phyloP scores from a whole-genome alignment of 2,113 vertebrate species.

The Serilophus lunatus region DNA sequence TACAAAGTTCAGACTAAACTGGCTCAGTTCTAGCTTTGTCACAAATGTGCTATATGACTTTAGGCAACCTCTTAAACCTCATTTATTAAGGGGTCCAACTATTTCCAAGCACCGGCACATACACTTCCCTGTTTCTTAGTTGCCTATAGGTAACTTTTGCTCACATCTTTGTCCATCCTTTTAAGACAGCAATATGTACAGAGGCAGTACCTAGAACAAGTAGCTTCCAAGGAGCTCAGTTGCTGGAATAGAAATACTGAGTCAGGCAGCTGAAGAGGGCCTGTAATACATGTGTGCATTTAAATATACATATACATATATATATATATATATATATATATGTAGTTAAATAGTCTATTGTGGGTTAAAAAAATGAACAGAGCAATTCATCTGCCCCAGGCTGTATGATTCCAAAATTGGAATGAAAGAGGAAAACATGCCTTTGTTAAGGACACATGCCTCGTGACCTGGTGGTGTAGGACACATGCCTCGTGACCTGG shows the following conservation, averaged over 20 bases:
- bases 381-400: background rate
- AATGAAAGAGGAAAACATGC: background rate
- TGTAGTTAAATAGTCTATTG: background rate
- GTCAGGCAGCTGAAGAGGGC: background rate
- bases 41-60: background rate
- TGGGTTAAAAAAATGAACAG: background rate
- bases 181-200: background rate
- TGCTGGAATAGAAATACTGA: background rate
- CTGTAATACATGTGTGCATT: background rate
- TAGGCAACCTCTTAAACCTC: background rate
- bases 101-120: background rate
- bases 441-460: background rate
- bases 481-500: background rate
- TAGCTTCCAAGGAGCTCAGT: background rate
- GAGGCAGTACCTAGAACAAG: background rate
- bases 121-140: background rate
- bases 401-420: background rate
- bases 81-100: background rate
- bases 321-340: background rate
- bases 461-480: background rate
- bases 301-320: background rate
- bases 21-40: background rate
- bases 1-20: background rate
- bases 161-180: background rate
- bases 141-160: background rate